Evolutionary conservation across 1,140 invertebrate species (phyloP), one percentile per base, ranked within the genome.

Genomic region (Anoplolepis gracilipes): DNA sequence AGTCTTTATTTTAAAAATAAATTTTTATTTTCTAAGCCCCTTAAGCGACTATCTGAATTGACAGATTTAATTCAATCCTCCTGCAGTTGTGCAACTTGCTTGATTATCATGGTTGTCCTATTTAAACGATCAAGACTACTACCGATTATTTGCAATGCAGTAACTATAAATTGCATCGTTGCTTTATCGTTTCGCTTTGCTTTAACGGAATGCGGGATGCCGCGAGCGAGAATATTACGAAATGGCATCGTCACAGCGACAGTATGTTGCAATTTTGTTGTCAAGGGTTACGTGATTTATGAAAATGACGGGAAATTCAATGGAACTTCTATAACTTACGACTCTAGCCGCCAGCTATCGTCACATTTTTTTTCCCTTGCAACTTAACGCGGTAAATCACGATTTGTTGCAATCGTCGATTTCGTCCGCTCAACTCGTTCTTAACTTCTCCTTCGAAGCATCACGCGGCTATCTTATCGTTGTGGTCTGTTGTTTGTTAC

Each of bases 281-380:
- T 82, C 78, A 53, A 53, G 61, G 5, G 53, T 46, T 72, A 59
- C 53, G 55, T 82, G 78, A 82, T 82, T 82, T 82, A 82, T 82
- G 78, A 36, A 59, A 82, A 82, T 82, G 7, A 11, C 39, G 65
- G 53, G 53, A 82, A 73, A 73, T n/a, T 72, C 78, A 59, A 59
- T 72, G 78, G 28, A 73, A 82, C 72, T 82, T 59, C 28, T 82
- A 73, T 39, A 53, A 73, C 67, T 82, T 42, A 59, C 25, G 36
- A 59, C 13, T 57, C 36, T 72, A 81, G 78, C 62, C 77, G 65
- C 22, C 53, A 70, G 65, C 77, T 16, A 70, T 72, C n/a, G 67
- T 55, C 33, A 22, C 33, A 25, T 79, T 78, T 62, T 36, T 49
- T 36, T 33, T 55, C 39, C n/a, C n/a, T 39, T 22, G 42, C 42